Evolutionary conservation across 2,113 vertebrate genomes (phyloP), one percentile per base, ranked within the genome.

Genomic region (Neodon shergylaensis): DNA sequence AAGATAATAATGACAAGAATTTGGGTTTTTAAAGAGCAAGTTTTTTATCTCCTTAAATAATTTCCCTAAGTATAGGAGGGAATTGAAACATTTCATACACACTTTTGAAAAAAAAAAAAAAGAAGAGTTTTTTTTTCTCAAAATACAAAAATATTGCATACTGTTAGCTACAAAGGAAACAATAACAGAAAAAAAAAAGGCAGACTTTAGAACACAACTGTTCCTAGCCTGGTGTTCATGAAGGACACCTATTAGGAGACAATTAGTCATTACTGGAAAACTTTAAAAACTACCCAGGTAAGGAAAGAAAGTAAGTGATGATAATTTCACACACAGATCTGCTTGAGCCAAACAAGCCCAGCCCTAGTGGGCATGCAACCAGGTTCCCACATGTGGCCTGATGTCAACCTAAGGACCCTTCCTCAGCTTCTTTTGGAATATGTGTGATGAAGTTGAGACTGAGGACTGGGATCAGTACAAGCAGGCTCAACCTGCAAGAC

Each of bases 371-470:
- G 31, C 10, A 4, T 21, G 76, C 49, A 4, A 74, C 42, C 24
- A 19, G 42, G n/a, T 47, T 72, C 82, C 22, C 21, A 49, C 33
- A 7, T 11, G 24, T 2, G 39, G 21, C 42, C 36, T 6, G 0
- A 3, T 5, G 54, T 26, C 83, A 89, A 12, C 52, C 52, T 14
- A 5, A 5, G 12, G 63, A 19, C 16, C n/a, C 42, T 42, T 33
- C 31, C 33, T 17, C 54, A 36, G 17, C n/a, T 76, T 79, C 33
- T 36, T 19, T 12, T 7, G 14, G 68, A 31, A 76, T 28, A 0
- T 13, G 1, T 12, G 26, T 1, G 0, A 47, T 1, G 0, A 58
- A 63, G 7, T 0, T 14, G 4, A 9, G 44, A 17, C 5, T 22
- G 0, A 61, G 16, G 44, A 11, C 19, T 31, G 28, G 42, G 4